Evolutionary conservation across 2,113 vertebrate species (phyloP), one percentile per base, ranked within the genome.

Genomic region (Lontra canadensis): DNA sequence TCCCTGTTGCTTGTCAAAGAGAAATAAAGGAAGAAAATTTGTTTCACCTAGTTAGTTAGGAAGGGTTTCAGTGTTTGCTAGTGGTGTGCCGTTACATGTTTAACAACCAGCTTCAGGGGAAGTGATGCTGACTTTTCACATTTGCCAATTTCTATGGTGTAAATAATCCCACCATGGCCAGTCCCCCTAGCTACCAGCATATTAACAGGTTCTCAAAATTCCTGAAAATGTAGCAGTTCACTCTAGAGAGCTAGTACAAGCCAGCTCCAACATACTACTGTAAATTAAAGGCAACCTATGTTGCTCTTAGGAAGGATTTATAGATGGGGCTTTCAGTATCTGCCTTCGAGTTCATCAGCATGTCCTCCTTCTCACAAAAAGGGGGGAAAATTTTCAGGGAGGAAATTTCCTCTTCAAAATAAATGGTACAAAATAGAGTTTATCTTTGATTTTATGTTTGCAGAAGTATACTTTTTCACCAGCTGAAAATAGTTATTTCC

Each of bases 1-100:
- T 49, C 57, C 34, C 73, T 44, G 5, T 49, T 94, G 90, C 47
- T 74, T 85, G 42, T 94, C 92, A 69, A 36, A 74, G 74, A 96
- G 59, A 76, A 25, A 63, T 15, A 47, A 73, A 36, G 52, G 39
- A 36, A 69, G n/a, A 47, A 83, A 84, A 87, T 29, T 4, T 42
- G 4, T 29, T 63, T 18, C 42, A 17, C 36, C 23, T 44, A 34
- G 47, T 42, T 17, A n/a, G 23, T 74, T 47, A 91, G 88, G 57
- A 87, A 59, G 26, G 31, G 18, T 25, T 21, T 79, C 42, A 14
- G 4, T 23, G 44, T 78, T 78, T 82, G 67, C 39, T 29, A 5
- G 44, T n/a, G 67, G 31, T 73, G 59, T 94, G 94, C 67, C 79
- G 34, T 47, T 79, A 14, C 47, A 3, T 61, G 49, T 42, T 47